Evolutionary conservation across 2,797 vertebrate species (phyloP).

Genomic region (Hemitrygon akajei): DNA sequence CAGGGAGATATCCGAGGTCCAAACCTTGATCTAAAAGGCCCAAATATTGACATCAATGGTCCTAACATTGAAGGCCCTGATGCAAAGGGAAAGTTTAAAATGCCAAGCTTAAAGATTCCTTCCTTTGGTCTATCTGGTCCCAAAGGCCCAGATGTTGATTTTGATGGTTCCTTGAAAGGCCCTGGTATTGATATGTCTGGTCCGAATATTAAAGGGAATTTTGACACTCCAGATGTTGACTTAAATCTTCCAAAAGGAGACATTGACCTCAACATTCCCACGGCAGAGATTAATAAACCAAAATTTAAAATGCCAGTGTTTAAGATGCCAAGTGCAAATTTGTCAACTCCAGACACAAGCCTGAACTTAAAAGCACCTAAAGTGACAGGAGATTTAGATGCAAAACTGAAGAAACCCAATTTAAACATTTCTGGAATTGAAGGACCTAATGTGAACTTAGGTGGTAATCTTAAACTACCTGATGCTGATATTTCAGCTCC

Average conservation of each 20-base stretch:
- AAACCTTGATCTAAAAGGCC: slow-evolving; percentile 45
- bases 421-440: slow-evolving; percentile 40
- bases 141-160: slow-evolving; percentile 48
- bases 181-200: slow-evolving; percentile 41
- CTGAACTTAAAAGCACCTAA: neutral
- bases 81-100: slow-evolving; percentile 35
- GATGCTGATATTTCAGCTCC: slow-evolving; percentile 45
- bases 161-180: slow-evolving; percentile 37
- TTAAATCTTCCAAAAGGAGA: neutral
- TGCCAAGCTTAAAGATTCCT: slow-evolving; percentile 16
- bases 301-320: neutral
- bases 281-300: neutral
- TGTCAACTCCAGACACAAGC: neutral
- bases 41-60: slow-evolving; percentile 40
- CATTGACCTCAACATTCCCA: neutral
- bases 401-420: slow-evolving; percentile 34
- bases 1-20: slow-evolving; percentile 26
- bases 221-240: slow-evolving; percentile 35
- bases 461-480: slow-evolving; percentile 45
- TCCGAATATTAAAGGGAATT: slow-evolving; percentile 42
- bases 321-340: neutral
- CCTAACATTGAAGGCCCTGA: slow-evolving; percentile 4
- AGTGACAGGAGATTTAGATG: slow-evolving; percentile 41
- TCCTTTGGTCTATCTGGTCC: slow-evolving; percentile 38
- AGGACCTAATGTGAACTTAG: slow-evolving; percentile 41